Evolutionary conservation across 2,797 vertebrate genomes (phyloP), one percentile per base, ranked within the genome.

Genomic region (Zalophus californianus): DNA sequence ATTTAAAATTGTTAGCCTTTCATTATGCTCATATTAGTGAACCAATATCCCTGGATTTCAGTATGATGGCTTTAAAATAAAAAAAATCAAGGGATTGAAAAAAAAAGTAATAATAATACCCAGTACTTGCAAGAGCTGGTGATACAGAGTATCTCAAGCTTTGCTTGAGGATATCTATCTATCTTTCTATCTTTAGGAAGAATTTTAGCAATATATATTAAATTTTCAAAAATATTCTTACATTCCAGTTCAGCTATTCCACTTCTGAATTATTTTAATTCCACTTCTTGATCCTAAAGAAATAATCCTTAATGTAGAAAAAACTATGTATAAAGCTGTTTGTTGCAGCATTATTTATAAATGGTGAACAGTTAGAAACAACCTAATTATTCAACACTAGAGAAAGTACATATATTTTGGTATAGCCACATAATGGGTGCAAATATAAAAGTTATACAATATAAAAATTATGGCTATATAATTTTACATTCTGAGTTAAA

Each of bases 1-100:
- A 97, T 97, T 98, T 98, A 95, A 75, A 97, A 85, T 93, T 97
- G 98, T 97, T 98, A 97, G 88, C 92, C 95, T 97, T 98, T 98
- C 97, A 98, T 97, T 95, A 96, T 72, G 52, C 79, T 97, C 91
- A 77, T 97, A 97, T 98, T 98, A 98, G 96, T 97, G 56, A 98
- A 96, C 96, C 96, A 88, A 64, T 98, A 97, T 96, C 97, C 94
- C 95, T 97, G 68, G 94, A 97, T 98, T 98, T 98, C 94, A 96
- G 64, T 90, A 58, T 90, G 91, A 97, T 98, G 92, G 84, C 93
- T 98, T 98, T 93, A 66, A n/a, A n/a, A 66, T 66, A 25, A 72
- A 62, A 38, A 96, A 97, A 98, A 92, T 21, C 93, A 87, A 97
- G 82, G 80, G 97, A 97, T 72, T 96, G 7, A 9, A 27, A 44